Evolutionary conservation across 2,888 invertebrate genomes (phyloP).

Genomic region (Phaedon cochleariae): DNA sequence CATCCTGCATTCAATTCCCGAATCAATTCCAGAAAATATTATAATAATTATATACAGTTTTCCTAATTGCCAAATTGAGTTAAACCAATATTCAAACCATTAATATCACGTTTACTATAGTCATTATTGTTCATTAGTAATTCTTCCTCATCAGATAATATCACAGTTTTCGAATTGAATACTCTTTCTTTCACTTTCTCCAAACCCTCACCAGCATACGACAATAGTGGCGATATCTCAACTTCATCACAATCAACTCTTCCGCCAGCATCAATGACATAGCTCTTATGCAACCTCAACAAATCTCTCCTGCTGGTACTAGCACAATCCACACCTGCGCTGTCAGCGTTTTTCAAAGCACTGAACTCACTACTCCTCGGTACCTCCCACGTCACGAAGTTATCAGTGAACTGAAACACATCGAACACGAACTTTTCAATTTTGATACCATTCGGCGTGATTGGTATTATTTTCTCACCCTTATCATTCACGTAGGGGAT

Average conservation of each 20-base stretch:
- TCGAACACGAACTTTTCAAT: constrained; percentile 99
- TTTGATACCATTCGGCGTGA: constrained; percentile 93
- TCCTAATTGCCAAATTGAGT: no score
- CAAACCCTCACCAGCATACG: constrained; percentile 91
- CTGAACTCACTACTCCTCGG: constrained; percentile 94
- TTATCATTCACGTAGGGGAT: constrained; percentile 83
- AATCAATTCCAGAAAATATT: no score
- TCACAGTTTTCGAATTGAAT: constrained; percentile 44
- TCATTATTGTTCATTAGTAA: constrained; percentile 32
- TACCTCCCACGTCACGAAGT: constrained; percentile 93
- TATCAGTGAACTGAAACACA: constrained; percentile 92
- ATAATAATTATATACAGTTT: no score
- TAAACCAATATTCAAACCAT: neutral
- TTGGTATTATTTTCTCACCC: constrained; percentile 78
- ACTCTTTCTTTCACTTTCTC: constrained; percentile 55
- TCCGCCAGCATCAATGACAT: constrained; percentile 85
- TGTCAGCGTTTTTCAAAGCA: constrained; percentile 93
- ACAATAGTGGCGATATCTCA: constrained; percentile 91
- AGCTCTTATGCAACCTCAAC: constrained; percentile 78
- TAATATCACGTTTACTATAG: constrained; percentile 18
- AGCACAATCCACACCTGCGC: constrained; percentile 90
- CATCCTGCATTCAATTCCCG: no score
- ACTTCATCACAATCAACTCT: constrained; percentile 72
- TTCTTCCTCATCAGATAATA: constrained; percentile 45
- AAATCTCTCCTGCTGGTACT: constrained; percentile 84